These are phyloP conservation scores for Marcusenius ussheri DNA, from an alignment of 2,113 vertebrate genomes.

Conservation along the genomic window DNA sequence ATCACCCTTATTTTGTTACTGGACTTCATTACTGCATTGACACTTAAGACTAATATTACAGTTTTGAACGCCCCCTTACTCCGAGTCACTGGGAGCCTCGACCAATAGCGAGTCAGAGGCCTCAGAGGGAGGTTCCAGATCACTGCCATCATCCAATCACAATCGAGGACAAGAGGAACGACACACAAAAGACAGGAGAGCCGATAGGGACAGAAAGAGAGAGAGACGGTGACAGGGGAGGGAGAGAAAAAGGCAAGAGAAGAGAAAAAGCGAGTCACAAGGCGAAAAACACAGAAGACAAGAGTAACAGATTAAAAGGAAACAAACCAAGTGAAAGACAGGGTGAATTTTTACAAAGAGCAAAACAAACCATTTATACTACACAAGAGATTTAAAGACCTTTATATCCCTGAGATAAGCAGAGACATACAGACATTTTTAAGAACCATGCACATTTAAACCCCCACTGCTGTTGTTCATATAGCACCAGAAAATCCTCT, in stretches of 20 bases:
- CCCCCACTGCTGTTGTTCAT: not conserved
- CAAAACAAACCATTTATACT: not conserved
- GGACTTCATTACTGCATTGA: not conserved
- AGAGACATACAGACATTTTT: not conserved
- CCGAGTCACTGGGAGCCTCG: conserved; percentile 75
- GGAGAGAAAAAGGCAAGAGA: conserved; percentile 46
- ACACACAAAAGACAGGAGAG: conserved; percentile 9
- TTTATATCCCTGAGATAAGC: not conserved
- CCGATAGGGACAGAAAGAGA: not conserved
- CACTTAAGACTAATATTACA: not conserved
- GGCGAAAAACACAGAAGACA: conserved; percentile 51
- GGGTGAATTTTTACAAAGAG: conserved; percentile 28
- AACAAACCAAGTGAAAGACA: conserved; percentile 20
- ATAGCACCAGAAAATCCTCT: not conserved
- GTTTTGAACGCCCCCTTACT: conserved; percentile 72
- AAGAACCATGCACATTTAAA: not conserved
- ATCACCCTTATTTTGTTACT: conserved; percentile 2
- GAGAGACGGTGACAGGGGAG: conserved; percentile 42
- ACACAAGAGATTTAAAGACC: not conserved
- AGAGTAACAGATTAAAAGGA: conserved; percentile 40
- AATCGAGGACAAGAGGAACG: conserved; percentile 51
- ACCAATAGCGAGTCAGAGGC: conserved; percentile 79
- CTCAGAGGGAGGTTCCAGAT: conserved; percentile 81
- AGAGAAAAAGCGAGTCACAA: conserved; percentile 59
- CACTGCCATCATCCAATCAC: conserved; percentile 79